Percentiles rank a stretch among this genome's conserved stretches.
phyloP scores from a whole-genome alignment of 2,797 vertebrate species.

The Lerista edwardsae region DNA sequence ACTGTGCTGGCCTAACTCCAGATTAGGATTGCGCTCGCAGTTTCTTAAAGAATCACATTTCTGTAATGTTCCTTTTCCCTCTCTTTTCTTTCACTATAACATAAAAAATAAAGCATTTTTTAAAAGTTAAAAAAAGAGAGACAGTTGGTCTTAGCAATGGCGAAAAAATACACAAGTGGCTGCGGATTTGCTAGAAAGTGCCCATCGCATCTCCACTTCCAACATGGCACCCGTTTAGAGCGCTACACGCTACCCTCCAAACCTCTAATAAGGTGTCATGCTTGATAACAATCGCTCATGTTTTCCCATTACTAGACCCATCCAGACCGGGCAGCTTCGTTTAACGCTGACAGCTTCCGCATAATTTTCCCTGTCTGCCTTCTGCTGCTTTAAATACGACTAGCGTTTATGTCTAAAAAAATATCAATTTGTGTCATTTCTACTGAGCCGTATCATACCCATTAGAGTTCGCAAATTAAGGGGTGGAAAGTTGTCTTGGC shows the following conservation, averaged over 20 bases:
- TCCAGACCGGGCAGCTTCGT: not conserved
- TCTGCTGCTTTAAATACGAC: conserved; percentile 38
- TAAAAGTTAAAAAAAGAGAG: too few species aligned
- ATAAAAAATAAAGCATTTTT: too few species aligned
- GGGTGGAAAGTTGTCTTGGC: conserved; percentile 22
- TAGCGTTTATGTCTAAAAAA: conserved; percentile 32
- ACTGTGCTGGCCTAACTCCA: too few species aligned
- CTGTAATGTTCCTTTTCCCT: too few species aligned
- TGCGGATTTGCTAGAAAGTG: not conserved
- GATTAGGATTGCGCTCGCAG: too few species aligned
- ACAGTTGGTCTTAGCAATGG: not conserved
- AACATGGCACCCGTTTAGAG: conserved; percentile 16
- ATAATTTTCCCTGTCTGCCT: conserved; percentile 45
- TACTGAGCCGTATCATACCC: conserved; percentile 27
- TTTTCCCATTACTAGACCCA: conserved; percentile 30
- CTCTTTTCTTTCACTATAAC: too few species aligned
- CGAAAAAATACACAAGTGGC: conserved; percentile 3
- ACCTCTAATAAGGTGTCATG: conserved; percentile 19
- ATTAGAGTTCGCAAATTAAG: conserved; percentile 40
- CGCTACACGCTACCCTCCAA: not conserved
- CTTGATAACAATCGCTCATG: conserved; percentile 13
- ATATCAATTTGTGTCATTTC: conserved; percentile 47
- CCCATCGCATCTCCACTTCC: conserved; percentile 13
- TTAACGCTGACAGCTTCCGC: conserved; percentile 42
- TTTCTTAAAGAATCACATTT: too few species aligned